A percentile compares a stretch with the other conserved stretches of the same genome.
Evolutionary conservation across 2,797 vertebrate species (phyloP).

Genomic region (Bradypodion ventrale): DNA sequence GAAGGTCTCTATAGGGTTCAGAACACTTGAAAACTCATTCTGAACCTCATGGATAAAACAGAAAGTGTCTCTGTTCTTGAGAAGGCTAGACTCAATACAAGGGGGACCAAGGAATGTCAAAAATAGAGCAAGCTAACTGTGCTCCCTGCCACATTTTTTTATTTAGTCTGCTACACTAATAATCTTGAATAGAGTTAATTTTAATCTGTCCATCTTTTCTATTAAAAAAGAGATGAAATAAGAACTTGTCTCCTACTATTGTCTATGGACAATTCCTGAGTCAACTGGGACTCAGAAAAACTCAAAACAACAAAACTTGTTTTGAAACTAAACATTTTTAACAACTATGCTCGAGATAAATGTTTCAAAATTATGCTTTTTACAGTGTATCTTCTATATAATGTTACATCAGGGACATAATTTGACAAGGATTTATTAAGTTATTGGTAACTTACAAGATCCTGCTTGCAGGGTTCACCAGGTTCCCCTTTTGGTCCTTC

Average conservation of each 20-base stretch:
- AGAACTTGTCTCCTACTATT: not conserved
- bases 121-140: too few relatives aligned
- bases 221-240: not conserved
- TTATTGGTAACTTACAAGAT: slow-evolving; percentile 81
- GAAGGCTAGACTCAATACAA: too few relatives aligned
- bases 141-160: too few relatives aligned
- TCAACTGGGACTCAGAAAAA: not conserved
- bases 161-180: too few relatives aligned
- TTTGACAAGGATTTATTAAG: not conserved
- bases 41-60: too few relatives aligned
- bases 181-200: too few relatives aligned
- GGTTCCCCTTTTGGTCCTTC: slow-evolving; percentile 89
- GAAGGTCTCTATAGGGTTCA: too few relatives aligned
- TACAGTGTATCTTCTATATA: not conserved
- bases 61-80: too few relatives aligned
- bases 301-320: too few relatives aligned
- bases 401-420: not conserved
- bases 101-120: too few relatives aligned
- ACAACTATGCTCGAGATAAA: not conserved
- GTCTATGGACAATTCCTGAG: not conserved
- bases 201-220: not conserved
- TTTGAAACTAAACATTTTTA: not conserved
- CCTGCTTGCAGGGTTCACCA: slow-evolving; percentile 78
- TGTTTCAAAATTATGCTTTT: not conserved
- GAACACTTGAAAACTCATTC: too few relatives aligned